Evolutionary conservation across 2,113 vertebrate genomes (phyloP), one percentile per base, ranked within the genome.

Genomic region (Carlito syrichta): DNA sequence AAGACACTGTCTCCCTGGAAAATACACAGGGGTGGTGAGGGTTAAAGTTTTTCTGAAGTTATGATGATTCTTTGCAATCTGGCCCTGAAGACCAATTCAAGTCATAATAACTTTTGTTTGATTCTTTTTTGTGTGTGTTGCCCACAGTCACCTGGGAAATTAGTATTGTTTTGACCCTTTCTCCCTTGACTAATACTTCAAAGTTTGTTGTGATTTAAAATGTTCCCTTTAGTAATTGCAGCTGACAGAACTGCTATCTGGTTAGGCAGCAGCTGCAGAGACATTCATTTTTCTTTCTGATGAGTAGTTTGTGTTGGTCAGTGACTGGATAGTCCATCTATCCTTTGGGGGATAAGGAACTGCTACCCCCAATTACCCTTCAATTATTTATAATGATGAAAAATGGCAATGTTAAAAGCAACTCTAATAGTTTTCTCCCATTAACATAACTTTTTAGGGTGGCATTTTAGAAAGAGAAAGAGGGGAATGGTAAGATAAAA

Each of bases 131-230:
- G 17, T 62, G 16, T 50, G 8, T 77, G 66, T 89, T 74, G 16
- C 35, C 12, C 52, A 25, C 25, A 30, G 17, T 91, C 82, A 88
- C 58, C 20, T 93, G 92, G 93, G 81, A 97, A 96, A 96, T 96
- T 92, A 96, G 38, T 25, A 85, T 63, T 79, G 30, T 87, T 94
- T 87, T 96, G 52, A 93, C 32, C 74, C 60, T 93, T 81, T 87
- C 45, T 96, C 56, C 27, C 35, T 17, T 54, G 62, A 14, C 40
- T 60, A 38, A 77, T 77, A 77, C 30, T 94, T 95, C 63, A 86
- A 69, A 83, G 50, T 74, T 87, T 56, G 10, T 52, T 85, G 23
- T 92, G 58, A 97, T 86, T 82, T 92, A 95, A 96, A 94, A 78
- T 25, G 6, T 50, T 89, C 52, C 38, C 30, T 85, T 3, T 43